These are phyloP conservation scores for Raja brachyura DNA, from an alignment of 2,113 vertebrate species.

Conservation along the genomic window DNA sequence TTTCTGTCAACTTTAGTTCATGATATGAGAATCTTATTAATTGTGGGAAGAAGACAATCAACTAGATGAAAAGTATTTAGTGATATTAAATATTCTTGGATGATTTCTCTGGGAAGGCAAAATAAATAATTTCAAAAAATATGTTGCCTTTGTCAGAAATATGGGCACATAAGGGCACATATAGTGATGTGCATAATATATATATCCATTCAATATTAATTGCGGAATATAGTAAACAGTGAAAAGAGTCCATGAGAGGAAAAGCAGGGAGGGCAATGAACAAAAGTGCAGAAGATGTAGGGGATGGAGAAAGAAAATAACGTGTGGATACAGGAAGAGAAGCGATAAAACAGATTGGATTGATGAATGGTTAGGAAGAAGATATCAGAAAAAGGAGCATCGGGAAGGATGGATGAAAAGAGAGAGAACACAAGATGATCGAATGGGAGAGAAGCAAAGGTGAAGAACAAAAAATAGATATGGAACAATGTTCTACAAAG, in stretches of 20 bases:
- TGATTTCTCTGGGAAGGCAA: not conserved
- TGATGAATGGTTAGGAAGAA: not conserved
- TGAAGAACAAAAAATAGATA: no score
- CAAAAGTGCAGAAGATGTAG: not conserved
- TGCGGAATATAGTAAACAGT: not conserved
- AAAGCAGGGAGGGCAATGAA: not conserved
- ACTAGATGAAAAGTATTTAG: not conserved
- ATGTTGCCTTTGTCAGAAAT: no score
- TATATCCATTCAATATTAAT: not conserved
- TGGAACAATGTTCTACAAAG: not conserved
- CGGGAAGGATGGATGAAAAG: not conserved
- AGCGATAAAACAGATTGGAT: no score
- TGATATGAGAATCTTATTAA: not conserved
- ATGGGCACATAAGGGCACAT: not conserved
- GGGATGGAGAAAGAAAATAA: not conserved
- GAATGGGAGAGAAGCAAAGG: not conserved
- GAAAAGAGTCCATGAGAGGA: not conserved
- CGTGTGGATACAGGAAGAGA: not conserved
- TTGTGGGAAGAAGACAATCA: not conserved
- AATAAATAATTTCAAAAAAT: not conserved
- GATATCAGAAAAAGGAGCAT: not conserved
- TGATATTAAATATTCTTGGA: not conserved
- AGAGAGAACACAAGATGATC: not conserved
- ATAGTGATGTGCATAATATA: not conserved
- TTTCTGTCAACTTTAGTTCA: not conserved